These are phyloP conservation scores for Acipenser transmontanus DNA, from an alignment of 2,797 vertebrate genomes.

Conservation along the genomic window DNA sequence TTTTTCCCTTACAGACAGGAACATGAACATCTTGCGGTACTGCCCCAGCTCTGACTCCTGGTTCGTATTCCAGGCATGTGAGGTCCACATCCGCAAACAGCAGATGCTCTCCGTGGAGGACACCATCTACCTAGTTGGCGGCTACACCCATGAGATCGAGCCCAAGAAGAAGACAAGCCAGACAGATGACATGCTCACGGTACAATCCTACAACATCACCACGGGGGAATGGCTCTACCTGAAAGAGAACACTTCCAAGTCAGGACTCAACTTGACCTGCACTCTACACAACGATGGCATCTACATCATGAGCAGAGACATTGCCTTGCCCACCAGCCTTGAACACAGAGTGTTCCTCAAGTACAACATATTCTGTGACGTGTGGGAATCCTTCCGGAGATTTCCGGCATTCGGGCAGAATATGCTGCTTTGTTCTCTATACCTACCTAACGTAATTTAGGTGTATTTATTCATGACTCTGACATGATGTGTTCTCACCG, in stretches of 20 bases:
- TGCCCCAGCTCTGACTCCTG: conserved; percentile 78
- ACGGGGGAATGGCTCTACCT: conserved; percentile 82
- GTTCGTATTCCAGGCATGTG: conserved; percentile 73
- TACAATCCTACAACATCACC: conserved; percentile 81
- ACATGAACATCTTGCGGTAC: conserved; percentile 82
- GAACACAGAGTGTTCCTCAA: conserved; percentile 87
- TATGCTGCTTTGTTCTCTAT: conserved; percentile 85
- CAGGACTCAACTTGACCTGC: conserved; percentile 87
- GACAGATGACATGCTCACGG: conserved; percentile 76
- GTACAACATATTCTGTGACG: conserved; percentile 83
- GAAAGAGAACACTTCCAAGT: conserved; percentile 86
- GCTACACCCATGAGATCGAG: conserved; percentile 79
- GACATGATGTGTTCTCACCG: too few relatives aligned
- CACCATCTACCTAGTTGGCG: conserved; percentile 89
- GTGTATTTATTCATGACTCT: conserved; percentile 17
- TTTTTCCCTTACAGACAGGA: conserved; percentile 68
- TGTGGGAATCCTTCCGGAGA: conserved; percentile 80
- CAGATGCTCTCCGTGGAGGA: conserved; percentile 96
- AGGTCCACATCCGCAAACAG: conserved; percentile 85
- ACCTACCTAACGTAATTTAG: conserved; percentile 68
- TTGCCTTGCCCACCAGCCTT: conserved; percentile 75
- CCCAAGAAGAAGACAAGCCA: conserved; percentile 57
- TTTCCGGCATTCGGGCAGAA: conserved; percentile 86
- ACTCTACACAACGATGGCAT: conserved; percentile 88
- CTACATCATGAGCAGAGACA: conserved; percentile 88